A percentile compares a stretch with the other conserved stretches of the same genome.
Conservation (phyloP, 1,140 invertebrate genomes). For the Penaeus japonicus region DNA sequence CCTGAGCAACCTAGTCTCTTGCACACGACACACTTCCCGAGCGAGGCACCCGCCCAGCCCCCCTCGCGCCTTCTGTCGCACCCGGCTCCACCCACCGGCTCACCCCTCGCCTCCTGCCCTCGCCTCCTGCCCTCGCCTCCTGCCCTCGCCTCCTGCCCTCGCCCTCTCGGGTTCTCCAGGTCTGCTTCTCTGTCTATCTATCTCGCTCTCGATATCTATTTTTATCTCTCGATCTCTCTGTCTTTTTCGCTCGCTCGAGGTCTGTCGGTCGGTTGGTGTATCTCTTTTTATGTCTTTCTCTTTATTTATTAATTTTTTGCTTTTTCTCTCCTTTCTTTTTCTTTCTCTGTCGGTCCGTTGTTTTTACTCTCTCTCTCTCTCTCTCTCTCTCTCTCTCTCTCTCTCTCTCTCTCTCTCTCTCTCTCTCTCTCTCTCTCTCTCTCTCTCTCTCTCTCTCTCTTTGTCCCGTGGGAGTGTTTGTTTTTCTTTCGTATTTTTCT, state of each 20-base stretch:
- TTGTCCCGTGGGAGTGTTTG: too few species aligned
- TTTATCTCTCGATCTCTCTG: neutral
- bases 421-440: neutral
- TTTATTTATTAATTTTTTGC: too few species aligned
- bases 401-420: neutral
- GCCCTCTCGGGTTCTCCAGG: neutral
- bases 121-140: neutral
- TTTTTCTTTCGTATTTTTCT: too few species aligned
- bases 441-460: too few species aligned
- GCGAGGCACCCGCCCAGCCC: neutral
- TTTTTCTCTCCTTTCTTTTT: neutral
- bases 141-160: neutral
- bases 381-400: neutral
- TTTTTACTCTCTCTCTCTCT: neutral
- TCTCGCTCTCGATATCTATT: too few species aligned
- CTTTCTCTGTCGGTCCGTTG: neutral
- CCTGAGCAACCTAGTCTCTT: too few species aligned
- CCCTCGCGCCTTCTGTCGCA: neutral
- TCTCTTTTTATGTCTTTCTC: neutral
- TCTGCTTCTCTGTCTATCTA: neutral
- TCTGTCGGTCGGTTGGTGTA: too few species aligned
- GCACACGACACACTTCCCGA: too few species aligned
- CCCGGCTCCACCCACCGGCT: neutral
- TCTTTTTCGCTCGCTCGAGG: neutral
- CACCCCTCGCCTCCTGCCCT: neutral